Percentiles rank a stretch among this genome's conserved stretches.
Conservation (phyloP, 2,797 vertebrate genomes). For the Zalophus californianus region DNA sequence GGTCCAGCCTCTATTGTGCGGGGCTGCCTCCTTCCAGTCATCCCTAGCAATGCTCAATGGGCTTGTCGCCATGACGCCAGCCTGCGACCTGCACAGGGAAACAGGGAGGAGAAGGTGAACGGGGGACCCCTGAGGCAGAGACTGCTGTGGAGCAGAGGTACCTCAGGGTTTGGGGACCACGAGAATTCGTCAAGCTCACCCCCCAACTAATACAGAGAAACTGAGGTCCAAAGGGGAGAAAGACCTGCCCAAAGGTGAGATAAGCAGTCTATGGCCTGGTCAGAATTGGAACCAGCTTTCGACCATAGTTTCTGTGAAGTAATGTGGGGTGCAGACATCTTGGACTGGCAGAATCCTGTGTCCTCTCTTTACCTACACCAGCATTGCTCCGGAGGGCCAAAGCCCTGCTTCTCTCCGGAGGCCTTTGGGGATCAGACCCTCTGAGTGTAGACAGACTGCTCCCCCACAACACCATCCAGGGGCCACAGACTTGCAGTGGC, state of each 20-base stretch:
- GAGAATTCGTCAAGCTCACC: background rate
- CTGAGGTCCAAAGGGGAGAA: background rate
- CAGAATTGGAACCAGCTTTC: background rate
- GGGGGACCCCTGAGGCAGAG: background rate
- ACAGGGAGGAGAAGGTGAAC: background rate
- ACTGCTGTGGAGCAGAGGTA: background rate
- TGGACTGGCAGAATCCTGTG: background rate
- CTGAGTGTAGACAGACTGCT: background rate
- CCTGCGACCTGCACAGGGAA: background rate
- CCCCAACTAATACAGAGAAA: background rate
- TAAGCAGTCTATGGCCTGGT: too few species aligned
- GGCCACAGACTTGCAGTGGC: background rate
- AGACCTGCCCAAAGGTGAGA: background rate
- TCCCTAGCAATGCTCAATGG: background rate
- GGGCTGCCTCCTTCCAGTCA: background rate
- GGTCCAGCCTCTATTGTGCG: background rate
- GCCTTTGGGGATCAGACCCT: background rate
- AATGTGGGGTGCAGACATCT: background rate
- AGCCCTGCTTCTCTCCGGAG: background rate
- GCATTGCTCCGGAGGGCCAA: fast-evolving
- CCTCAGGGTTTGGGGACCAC: too few species aligned
- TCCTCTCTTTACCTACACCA: background rate
- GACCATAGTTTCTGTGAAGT: background rate
- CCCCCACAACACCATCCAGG: background rate
- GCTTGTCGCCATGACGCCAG: background rate